phyloP scores from a whole-genome alignment of 2,888 invertebrate species.

The Rhamnusium bicolor region DNA sequence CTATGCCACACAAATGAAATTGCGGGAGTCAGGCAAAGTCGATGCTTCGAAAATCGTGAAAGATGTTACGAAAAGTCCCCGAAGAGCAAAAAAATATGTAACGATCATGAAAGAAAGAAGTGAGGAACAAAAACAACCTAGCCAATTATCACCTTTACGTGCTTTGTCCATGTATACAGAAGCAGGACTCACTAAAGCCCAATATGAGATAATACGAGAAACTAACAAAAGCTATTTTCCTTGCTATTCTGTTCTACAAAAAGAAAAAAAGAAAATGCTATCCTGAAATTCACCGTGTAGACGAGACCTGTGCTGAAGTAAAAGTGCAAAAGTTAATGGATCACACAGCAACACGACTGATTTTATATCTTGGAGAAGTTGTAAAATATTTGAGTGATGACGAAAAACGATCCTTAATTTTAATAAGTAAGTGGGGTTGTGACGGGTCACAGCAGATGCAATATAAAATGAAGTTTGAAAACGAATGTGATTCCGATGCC shows the following conservation, averaged over 20 bases:
- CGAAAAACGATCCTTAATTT: conserved; percentile 32
- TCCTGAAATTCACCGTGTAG: conserved; percentile 2
- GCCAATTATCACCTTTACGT: conserved; percentile 26
- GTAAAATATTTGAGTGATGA: conserved; percentile 26
- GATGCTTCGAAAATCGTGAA: no score
- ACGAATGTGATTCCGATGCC: conserved; percentile 45
- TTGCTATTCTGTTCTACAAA: conserved; percentile 22
- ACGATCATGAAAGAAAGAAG: no score
- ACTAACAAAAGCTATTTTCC: conserved; percentile 8
- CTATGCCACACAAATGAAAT: no score
- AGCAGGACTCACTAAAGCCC: conserved; percentile 27
- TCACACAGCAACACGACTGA: conserved; percentile 19
- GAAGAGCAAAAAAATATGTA: no score
- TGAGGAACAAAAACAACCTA: no score
- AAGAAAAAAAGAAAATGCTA: conserved; percentile 21
- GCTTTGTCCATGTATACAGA: conserved; percentile 33
- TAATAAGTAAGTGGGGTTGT: conserved; percentile 53
- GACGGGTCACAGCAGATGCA: conserved; percentile 56
- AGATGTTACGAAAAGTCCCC: no score
- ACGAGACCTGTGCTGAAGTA: conserved; percentile 20
- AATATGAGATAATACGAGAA: conserved; percentile 30
- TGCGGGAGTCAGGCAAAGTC: no score
- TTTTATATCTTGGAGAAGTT: conserved; percentile 18
- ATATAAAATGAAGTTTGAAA: conserved; percentile 57
- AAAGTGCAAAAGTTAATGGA: conserved; percentile 24